Conservation (phyloP, 37 sponge, comb jelly and placozoan species). For the Halichondria panicea region DNA sequence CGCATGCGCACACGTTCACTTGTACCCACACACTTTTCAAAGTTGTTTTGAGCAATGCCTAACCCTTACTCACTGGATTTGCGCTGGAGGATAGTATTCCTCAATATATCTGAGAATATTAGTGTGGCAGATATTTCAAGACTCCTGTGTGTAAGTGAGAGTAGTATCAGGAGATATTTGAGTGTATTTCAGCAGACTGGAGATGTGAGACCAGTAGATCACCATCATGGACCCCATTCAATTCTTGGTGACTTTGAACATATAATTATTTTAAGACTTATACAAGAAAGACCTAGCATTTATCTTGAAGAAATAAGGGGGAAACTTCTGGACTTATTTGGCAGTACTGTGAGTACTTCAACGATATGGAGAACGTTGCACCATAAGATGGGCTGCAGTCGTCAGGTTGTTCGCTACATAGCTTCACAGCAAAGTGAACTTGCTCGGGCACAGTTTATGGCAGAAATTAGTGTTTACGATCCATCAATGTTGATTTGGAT, state of each 20-base stretch:
- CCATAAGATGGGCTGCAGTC: constrained; percentile 16
- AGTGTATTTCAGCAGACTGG: constrained; percentile 17
- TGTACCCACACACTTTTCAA: too few relatives aligned
- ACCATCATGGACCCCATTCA: constrained; percentile 10
- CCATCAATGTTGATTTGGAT: constrained; percentile 26
- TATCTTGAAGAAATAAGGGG: constrained; percentile 23
- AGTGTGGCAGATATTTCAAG: not conserved
- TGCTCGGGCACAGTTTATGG: constrained; percentile 10
- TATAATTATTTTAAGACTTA: constrained; percentile 12
- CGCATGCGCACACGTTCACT: too few relatives aligned
- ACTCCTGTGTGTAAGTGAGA: not conserved
- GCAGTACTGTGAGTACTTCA: constrained; percentile 1
- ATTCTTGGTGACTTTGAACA: constrained; percentile 27
- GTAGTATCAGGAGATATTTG: constrained; percentile 20
- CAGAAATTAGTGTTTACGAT: constrained; percentile 25
- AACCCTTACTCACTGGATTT: constrained; percentile 1
- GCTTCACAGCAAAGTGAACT: constrained; percentile 20
- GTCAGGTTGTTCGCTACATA: constrained; percentile 2
- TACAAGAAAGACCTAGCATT: constrained; percentile 18
- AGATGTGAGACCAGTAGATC: constrained; percentile 14
- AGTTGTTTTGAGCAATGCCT: too few relatives aligned
- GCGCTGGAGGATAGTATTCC: constrained; percentile 20
- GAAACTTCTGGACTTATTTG: constrained; percentile 4
- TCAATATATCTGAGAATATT: not conserved
- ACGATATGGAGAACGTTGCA: constrained; percentile 24